Evolutionary conservation across 2,797 vertebrate species (phyloP).

Genomic region (Malacoraja senta): DNA sequence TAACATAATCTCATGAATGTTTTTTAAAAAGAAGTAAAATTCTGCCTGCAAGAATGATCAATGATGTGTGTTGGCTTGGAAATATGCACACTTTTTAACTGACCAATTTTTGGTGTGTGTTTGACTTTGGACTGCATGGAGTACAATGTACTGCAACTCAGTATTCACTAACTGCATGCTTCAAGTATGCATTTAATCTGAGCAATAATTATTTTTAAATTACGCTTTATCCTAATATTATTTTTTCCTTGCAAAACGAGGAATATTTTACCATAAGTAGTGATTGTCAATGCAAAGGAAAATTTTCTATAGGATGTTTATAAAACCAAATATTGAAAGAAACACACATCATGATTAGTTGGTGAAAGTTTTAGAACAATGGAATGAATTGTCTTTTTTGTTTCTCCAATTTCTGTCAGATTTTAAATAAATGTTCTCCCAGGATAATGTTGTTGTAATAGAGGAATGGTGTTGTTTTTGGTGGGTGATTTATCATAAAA

Average conservation of each 20-base stretch:
- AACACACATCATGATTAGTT: not conserved
- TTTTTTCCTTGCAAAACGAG: not conserved
- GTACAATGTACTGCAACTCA: not conserved
- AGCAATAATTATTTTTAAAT: not conserved
- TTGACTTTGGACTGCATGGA: not conserved
- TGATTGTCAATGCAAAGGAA: not conserved
- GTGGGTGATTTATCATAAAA: not conserved
- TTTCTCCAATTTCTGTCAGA: not conserved
- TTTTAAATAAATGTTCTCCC: not conserved
- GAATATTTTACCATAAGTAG: not conserved
- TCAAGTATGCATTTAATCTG: not conserved
- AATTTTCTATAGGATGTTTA: not conserved
- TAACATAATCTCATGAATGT: no score
- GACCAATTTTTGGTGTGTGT: not conserved
- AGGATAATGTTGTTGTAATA: not conserved
- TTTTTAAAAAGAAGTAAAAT: not conserved
- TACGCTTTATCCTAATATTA: not conserved
- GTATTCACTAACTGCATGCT: not conserved
- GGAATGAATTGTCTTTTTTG: constrained; percentile 2
- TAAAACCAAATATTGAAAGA: not conserved
- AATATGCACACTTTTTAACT: not conserved
- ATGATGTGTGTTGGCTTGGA: not conserved
- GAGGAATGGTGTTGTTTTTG: not conserved
- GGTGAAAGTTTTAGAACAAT: not conserved
- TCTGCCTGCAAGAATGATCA: not conserved